A percentile compares a stretch with the other conserved stretches of the same genome.
These are phyloP conservation scores for Pseudomyrmex dendroicus DNA, from an alignment of 1,140 invertebrate genomes.

Conservation along the genomic window DNA sequence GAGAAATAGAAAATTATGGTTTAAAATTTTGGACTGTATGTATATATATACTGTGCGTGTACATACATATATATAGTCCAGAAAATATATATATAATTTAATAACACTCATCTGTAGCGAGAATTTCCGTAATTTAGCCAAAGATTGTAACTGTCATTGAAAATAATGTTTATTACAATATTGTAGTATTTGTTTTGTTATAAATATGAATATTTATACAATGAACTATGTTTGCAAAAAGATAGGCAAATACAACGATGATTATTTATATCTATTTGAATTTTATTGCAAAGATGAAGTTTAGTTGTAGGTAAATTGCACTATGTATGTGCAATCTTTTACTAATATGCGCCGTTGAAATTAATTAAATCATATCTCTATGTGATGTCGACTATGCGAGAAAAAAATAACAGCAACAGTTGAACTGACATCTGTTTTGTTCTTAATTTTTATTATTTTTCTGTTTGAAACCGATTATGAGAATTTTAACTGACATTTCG, in stretches of 20 bases:
- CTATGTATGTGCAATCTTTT: background rate
- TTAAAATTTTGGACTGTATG: background rate
- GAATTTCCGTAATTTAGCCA: constrained; percentile 5
- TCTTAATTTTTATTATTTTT: background rate
- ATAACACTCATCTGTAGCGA: background rate
- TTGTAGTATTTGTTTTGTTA: too few species aligned
- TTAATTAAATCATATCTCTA: background rate
- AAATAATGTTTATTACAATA: constrained; percentile 26
- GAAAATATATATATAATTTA: background rate
- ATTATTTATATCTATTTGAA: background rate
- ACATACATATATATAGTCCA: too few species aligned
- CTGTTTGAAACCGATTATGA: background rate
- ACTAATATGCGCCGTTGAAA: background rate
- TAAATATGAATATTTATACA: background rate
- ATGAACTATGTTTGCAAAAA: background rate
- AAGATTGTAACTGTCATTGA: constrained; percentile 12
- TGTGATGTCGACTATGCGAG: too few species aligned
- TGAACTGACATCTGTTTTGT: background rate
- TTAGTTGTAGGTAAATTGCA: background rate
- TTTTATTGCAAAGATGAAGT: background rate
- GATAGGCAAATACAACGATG: constrained; percentile 11
- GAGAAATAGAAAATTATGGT: background rate
- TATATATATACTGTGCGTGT: background rate
- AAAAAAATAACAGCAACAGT: background rate
- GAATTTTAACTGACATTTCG: background rate